Evolutionary conservation across 1,140 invertebrate species (phyloP), one percentile per base, ranked within the genome.

Genomic region (Dreissena rostriformis): DNA sequence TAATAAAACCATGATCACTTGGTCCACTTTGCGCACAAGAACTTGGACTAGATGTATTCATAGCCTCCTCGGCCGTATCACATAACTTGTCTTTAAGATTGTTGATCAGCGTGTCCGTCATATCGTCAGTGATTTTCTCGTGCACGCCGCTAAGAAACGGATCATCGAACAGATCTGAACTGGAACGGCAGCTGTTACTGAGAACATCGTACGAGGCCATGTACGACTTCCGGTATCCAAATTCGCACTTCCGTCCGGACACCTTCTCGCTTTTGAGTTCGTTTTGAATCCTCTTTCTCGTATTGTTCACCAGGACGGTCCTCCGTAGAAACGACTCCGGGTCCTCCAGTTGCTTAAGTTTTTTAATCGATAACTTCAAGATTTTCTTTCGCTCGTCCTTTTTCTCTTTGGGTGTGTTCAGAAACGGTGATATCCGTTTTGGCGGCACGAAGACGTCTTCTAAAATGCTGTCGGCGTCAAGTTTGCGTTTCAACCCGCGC

Each of bases 291-390:
- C 96, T 95, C 92, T 96, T 97, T 91, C 97, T 96, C 0, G 97
- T 97, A 91, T 98, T 98, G 92, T 98, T 98, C 88, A 98, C 97
- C 86, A 97, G 95, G 1, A 98, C 97, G 52, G 97, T 97, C 72
- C 97, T 95, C 26, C 97, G 95, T 6, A 98, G 93, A 89, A 97
- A 97, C 14, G 96, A 95, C 90, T 98, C 97, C 0, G 97, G 97
- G 88, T 98, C 97, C 89, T 98, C 97, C 89, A 98, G 98, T 81
- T 96, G 96, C 87, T 97, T 96, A 85, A 98, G 93, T 92, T 98
- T 98, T 88, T 96, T 96, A 22, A 97, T 95, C 86, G 97, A 97
- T 83, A 98, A 96, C 92, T 97, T 97, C 80, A 98, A 94, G 88
- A 98, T 96, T 86, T 96, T 85, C 72, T 90, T 90, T 65, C 92